Conservation (phyloP, 2,113 vertebrate species). For the Mus pahari region DNA sequence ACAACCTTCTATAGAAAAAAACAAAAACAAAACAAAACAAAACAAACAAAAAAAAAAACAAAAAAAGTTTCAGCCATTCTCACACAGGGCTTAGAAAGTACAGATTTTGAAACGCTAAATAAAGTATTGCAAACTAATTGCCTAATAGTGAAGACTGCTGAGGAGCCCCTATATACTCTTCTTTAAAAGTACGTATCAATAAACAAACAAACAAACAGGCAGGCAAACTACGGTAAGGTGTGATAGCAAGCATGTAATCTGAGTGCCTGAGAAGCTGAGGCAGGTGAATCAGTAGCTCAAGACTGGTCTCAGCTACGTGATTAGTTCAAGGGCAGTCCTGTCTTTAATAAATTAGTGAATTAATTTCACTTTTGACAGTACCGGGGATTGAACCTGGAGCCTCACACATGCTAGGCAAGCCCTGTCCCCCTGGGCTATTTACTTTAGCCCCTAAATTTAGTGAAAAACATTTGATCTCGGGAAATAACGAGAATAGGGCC, state of each 20-base stretch:
- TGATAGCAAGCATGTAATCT: background rate
- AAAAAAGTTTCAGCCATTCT: constrained; percentile 91
- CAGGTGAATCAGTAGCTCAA: background rate
- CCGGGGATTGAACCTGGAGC: background rate
- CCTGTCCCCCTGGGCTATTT: background rate
- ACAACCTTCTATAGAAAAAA: constrained; percentile 88
- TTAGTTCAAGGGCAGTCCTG: background rate
- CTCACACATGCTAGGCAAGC: background rate
- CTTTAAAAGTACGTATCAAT: background rate
- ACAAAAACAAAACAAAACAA: too few relatives aligned
- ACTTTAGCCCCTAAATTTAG: background rate
- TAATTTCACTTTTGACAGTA: background rate
- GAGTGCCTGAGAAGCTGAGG: background rate
- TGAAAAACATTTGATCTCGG: background rate
- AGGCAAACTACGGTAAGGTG: background rate
- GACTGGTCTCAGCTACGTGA: background rate
- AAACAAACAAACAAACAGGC: background rate
- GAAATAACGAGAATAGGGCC: constrained; percentile 38
- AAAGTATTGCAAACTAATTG: constrained; percentile 84
- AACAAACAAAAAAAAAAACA: constrained; percentile 76
- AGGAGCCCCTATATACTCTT: background rate
- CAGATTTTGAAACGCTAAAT: constrained; percentile 92
- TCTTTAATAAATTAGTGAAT: background rate
- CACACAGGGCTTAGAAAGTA: constrained; percentile 96
- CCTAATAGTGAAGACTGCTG: background rate